Evolutionary conservation across 2,113 vertebrate genomes (phyloP).

Genomic region (Glareola pratincola): DNA sequence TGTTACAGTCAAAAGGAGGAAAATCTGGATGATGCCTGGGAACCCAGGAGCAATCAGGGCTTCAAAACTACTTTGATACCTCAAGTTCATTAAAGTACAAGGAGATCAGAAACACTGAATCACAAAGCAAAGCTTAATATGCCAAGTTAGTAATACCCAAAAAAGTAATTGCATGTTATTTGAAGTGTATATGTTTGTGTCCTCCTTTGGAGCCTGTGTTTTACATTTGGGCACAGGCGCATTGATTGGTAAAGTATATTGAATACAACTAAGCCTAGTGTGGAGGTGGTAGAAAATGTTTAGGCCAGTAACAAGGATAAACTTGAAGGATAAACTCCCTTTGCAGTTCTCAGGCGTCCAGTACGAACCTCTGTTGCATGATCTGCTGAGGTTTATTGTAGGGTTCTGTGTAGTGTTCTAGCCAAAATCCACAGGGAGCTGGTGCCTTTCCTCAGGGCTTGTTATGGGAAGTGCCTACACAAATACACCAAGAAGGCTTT

Average conservation of each 20-base stretch:
- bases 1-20: neutral
- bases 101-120: constrained; percentile 6
- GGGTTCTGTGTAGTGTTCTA: neutral
- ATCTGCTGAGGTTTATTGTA: neutral
- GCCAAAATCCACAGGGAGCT: neutral
- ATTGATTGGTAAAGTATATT: neutral
- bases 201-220: neutral
- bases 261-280: neutral
- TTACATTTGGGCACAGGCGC: neutral
- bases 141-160: neutral
- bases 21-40: neutral
- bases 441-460: neutral
- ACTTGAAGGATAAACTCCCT: neutral
- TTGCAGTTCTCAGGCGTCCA: neutral
- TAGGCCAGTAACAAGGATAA: neutral
- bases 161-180: neutral
- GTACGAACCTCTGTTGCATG: neutral
- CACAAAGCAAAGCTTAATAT: neutral
- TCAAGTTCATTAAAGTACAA: neutral
- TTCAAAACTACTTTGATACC: neutral
- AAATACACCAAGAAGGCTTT: neutral
- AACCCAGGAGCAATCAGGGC: neutral
- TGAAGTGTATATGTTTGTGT: neutral
- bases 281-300: neutral
- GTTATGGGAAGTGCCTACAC: constrained; percentile 33